Percentiles rank a stretch among this genome's conserved stretches.
phyloP scores from a whole-genome alignment of 1,140 invertebrate species.

The Drosophila oshimai region DNA sequence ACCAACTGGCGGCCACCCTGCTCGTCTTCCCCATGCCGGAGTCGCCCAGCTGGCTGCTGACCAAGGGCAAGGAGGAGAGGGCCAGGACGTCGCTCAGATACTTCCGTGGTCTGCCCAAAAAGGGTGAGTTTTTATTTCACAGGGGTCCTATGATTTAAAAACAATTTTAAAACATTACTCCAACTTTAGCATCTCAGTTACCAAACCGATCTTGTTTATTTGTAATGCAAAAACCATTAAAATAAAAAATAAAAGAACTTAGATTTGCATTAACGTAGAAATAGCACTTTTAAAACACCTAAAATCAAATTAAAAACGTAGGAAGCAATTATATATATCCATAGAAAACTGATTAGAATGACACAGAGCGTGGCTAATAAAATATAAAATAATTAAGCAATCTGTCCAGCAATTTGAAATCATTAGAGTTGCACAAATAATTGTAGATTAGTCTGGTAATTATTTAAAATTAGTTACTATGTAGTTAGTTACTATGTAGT shows the following conservation, averaged over 20 bases:
- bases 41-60: conserved; percentile 88
- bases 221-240: too few species aligned
- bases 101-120: conserved; percentile 84
- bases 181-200: too few species aligned
- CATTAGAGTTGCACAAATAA: background rate
- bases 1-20: conserved; percentile 84
- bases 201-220: too few species aligned
- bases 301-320: too few species aligned
- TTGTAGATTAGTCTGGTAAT: background rate
- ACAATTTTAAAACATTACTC: too few species aligned
- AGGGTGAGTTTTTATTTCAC: too few species aligned
- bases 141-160: too few species aligned
- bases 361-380: background rate
- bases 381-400: background rate
- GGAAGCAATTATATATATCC: too few species aligned
- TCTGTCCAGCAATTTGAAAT: background rate
- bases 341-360: background rate
- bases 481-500: background rate
- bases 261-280: too few species aligned
- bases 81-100: conserved; percentile 84
- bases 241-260: too few species aligned
- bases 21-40: conserved; percentile 87
- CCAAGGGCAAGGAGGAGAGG: conserved; percentile 84
- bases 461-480: background rate
- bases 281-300: too few species aligned